Evolutionary conservation across 2,113 vertebrate genomes (phyloP), one percentile per base, ranked within the genome.

Genomic region (Calypte anna): DNA sequence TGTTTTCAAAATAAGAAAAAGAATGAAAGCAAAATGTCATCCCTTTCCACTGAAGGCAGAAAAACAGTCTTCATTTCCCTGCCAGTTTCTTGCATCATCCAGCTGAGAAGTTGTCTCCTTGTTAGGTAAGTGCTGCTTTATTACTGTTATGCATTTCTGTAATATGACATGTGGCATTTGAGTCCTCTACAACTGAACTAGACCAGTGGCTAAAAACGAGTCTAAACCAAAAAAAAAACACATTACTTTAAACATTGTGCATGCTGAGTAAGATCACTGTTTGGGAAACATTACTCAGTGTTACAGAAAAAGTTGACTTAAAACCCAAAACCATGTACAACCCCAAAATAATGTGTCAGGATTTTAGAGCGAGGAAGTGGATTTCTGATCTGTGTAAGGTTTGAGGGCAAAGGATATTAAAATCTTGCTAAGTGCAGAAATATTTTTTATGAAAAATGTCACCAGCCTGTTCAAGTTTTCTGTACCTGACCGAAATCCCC

Each of bases 51-150:
- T 21, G 23, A 82, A 82, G 58, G 54, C 67, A 89, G 62, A 86
- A 61, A 69, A 82, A 11, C 5, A 58, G 36, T 51, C 50, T 94
- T 63, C 10, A 4, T 88, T 36, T 44, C 43, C 13, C 59, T 93
- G 79, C 64, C 86, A 70, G 48, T 31, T 80, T 91, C 51, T n/a
- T 77, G 55, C 55, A 91, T 21, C 46, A 83, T 88, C 51, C 79
- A 88, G 36, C 75, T 93, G 92, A 93, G 77, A 90, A 91, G 51
- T 80, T 51, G 48, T 81, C 76, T 70, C 28, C 1, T 0, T 83
- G 63, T 82, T 68, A 86, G 79, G 85, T 79, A 88, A 95, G 54
- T 14, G 50, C 43, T 93, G 55, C 33, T 88, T 94, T 94, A 75
- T 90, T 93, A 38, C 75, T 50, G 31, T 30, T 28, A 33, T 38